Evolutionary conservation across 2,888 invertebrate species (phyloP).

Genomic region (Leptinotarsa tumamoca): DNA sequence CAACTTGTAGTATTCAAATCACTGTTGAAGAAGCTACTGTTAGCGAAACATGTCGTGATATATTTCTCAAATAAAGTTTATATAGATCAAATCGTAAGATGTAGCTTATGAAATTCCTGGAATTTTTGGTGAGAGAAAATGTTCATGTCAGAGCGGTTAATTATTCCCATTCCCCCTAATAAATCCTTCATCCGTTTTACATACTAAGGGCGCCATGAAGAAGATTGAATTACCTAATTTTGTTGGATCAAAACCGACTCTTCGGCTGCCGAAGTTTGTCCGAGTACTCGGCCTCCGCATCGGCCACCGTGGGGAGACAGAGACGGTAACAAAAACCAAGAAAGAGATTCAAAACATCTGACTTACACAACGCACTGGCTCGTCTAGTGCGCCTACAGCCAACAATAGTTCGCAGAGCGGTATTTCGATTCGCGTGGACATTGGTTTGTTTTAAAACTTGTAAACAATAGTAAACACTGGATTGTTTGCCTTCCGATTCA

Average conservation of each 20-base stretch:
- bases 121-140: too few species aligned
- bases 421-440: conserved; percentile 4
- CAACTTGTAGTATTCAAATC: too few species aligned
- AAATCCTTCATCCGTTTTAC: too few species aligned
- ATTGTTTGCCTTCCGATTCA: conserved; percentile 1
- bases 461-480: conserved; percentile 23
- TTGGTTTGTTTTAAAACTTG: conserved; percentile 22
- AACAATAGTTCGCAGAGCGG: conserved; percentile 5
- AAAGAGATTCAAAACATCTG: conserved; percentile 13
- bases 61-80: too few species aligned
- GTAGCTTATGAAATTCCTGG: too few species aligned
- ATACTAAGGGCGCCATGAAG: not conserved
- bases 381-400: not conserved
- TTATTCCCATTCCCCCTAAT: too few species aligned
- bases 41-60: too few species aligned
- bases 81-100: too few species aligned
- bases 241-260: not conserved
- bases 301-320: not conserved
- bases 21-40: too few species aligned
- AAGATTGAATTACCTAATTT: not conserved
- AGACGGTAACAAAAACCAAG: conserved; percentile 7
- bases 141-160: too few species aligned
- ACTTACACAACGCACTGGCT: conserved; percentile 2
- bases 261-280: conserved; percentile 9
- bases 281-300: conserved; percentile 7